Conservation (phyloP, 2,797 vertebrate species). For the Sardinella longiceps region DNA sequence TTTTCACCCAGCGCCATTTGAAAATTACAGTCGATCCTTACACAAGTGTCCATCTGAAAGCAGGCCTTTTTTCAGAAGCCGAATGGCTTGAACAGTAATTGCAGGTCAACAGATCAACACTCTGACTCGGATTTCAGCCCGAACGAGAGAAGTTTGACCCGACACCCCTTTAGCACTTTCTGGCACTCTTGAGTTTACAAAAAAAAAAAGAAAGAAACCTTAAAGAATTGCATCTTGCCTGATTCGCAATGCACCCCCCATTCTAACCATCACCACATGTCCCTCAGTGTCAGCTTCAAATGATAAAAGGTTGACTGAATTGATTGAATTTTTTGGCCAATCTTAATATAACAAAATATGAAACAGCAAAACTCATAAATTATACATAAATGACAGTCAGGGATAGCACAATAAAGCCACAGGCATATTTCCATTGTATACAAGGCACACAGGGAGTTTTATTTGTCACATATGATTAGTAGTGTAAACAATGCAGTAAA, state of each 20-base stretch:
- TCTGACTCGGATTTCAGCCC: not conserved
- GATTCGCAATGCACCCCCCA: not conserved
- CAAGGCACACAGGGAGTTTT: no score
- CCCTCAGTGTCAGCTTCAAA: no score
- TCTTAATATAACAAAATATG: no score
- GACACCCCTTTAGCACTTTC: not conserved
- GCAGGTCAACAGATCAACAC: not conserved
- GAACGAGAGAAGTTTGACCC: not conserved
- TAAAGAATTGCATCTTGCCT: not conserved
- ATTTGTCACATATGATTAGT: no score
- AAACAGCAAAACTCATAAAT: no score
- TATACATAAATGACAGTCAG: no score
- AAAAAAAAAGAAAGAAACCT: not conserved
- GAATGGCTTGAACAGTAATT: constrained; percentile 19
- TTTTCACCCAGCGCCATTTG: not conserved
- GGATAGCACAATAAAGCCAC: no score
- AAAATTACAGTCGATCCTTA: constrained; percentile 9
- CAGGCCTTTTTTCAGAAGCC: not conserved
- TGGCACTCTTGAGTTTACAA: not conserved
- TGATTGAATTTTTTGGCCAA: no score
- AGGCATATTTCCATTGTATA: no score
- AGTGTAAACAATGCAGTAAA: no score
- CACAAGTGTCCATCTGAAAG: not conserved
- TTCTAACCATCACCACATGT: not conserved
- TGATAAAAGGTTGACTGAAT: no score